phyloP scores from a whole-genome alignment of 2,888 invertebrate species.

The Nomada lathburiana region DNA sequence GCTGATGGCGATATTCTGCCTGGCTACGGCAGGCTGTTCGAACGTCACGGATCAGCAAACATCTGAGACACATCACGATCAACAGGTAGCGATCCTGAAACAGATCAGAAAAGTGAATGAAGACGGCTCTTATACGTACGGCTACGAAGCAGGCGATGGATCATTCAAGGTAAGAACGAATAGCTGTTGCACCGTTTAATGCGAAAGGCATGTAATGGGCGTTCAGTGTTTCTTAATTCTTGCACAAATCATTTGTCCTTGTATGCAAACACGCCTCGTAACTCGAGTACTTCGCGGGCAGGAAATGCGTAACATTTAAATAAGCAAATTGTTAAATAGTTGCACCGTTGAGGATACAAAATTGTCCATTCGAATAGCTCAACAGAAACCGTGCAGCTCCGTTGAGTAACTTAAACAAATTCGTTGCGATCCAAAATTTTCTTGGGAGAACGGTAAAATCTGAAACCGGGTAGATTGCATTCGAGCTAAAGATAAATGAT shows the following conservation, averaged over 20 bases:
- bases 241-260: neutral
- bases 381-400: neutral
- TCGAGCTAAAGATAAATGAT: too few species aligned
- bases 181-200: slow-evolving; percentile 40
- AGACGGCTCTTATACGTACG: slow-evolving; percentile 93
- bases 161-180: slow-evolving; percentile 88
- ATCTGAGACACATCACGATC: slow-evolving; percentile 88
- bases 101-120: slow-evolving; percentile 92
- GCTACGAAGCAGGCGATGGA: slow-evolving; percentile 94
- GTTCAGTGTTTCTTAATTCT: slow-evolving; percentile 31
- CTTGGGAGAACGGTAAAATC: too few species aligned
- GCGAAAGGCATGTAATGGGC: slow-evolving; percentile 41
- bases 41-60: slow-evolving; percentile 83
- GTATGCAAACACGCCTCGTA: slow-evolving; percentile 2
- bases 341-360: neutral
- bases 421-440: neutral
- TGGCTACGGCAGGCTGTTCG: slow-evolving; percentile 81
- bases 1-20: slow-evolving; percentile 82
- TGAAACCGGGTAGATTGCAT: too few species aligned
- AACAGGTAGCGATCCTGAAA: slow-evolving; percentile 91
- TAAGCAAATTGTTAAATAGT: neutral
- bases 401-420: neutral
- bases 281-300: neutral
- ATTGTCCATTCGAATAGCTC: neutral
- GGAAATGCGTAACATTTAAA: neutral